Base-by-base conservation (phyloP, 2,113 vertebrate species). In the Chamaea fasciata region DNA sequence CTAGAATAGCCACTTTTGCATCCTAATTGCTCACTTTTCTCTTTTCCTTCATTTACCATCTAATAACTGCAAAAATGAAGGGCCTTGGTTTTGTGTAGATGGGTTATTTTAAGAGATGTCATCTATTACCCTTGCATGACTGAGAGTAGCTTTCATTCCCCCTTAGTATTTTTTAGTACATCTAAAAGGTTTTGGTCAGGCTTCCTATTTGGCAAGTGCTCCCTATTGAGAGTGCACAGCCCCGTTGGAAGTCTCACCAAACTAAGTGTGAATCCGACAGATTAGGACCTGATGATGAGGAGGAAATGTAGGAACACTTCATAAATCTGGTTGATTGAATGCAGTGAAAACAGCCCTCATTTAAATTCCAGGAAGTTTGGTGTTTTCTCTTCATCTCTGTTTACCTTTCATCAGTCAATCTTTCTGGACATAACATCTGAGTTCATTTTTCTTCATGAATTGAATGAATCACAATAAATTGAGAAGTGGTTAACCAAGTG, bases 1-100 rank as follows among this genome's bases (percentile, higher is more conserved):
- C 73, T 78, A 63, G 41, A 84, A 95, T 68, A 53, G 12, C 70
- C 73, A 78, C 46, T 94, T 96, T 92, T 90, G 84, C 55, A 93
- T 68, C 76, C 44, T 76, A 94, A 83, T 92, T 96, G 27, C 77
- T 39, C 55, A 28, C 11, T 62, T 71, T 68, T 53, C 12, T 67
- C 7, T 53, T 23, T 47, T 75, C 5, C 44, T 24, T 46, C 83
- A 26, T 24, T 39, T 60, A 15, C 60, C 5, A 33, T 56, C 11
- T 27, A 53, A 31, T 30, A 7, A 4, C n/a, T 77, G 12, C 9
- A 83, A 82, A 81, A 13, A 27, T 24, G 13, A 64, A 88, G 26
- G 8, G 13, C 26, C 7, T 70, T 67, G 22, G 5, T 46, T 86
- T 90, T 75, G 37, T 67, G 41, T 21, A 49, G 53, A 21, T 60